A percentile compares a stretch with the other conserved stretches of the same genome.
Evolutionary conservation across 2,113 vertebrate genomes (phyloP).

Genomic region (Hippocampus mohnikei): DNA sequence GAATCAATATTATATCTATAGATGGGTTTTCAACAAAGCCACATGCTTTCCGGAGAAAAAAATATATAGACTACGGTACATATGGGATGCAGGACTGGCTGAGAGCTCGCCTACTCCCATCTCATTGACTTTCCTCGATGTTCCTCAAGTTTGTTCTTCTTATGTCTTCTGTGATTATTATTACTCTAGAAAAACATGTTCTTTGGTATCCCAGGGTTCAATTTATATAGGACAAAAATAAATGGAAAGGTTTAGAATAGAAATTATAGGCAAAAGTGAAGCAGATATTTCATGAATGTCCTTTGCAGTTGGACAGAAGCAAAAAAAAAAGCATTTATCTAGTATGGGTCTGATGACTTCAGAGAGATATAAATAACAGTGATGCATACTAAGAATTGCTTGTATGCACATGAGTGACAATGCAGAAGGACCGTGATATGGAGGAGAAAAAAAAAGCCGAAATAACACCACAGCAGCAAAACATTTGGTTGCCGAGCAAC

Average conservation of each 20-base stretch:
- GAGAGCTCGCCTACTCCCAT: constrained; percentile 11
- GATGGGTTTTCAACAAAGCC: background rate
- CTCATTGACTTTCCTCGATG: constrained; percentile 32
- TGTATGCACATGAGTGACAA: constrained; percentile 9
- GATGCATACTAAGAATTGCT: constrained; percentile 48
- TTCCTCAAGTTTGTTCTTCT: constrained; percentile 20
- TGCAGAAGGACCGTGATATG: background rate
- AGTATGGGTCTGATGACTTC: constrained; percentile 33
- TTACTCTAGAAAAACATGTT: constrained; percentile 23
- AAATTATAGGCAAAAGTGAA: constrained; percentile 16
- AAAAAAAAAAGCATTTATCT: constrained; percentile 16
- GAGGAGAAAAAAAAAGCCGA: constrained; percentile 30
- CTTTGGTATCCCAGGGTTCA: no score
- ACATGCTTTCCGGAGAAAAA: background rate
- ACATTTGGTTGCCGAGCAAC: constrained; percentile 75
- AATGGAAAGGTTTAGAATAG: constrained; percentile 1
- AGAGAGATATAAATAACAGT: constrained; percentile 47
- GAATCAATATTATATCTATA: background rate
- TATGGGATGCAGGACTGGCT: constrained; percentile 49
- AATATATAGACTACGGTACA: constrained; percentile 51
- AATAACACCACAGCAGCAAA: constrained; percentile 62
- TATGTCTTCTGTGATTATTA: constrained; percentile 16
- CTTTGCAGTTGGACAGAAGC: constrained; percentile 25
- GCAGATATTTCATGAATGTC: constrained; percentile 13
- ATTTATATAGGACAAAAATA: background rate